phyloP scores from a whole-genome alignment of 2,888 invertebrate species.

The Stictocephala bisonia region DNA sequence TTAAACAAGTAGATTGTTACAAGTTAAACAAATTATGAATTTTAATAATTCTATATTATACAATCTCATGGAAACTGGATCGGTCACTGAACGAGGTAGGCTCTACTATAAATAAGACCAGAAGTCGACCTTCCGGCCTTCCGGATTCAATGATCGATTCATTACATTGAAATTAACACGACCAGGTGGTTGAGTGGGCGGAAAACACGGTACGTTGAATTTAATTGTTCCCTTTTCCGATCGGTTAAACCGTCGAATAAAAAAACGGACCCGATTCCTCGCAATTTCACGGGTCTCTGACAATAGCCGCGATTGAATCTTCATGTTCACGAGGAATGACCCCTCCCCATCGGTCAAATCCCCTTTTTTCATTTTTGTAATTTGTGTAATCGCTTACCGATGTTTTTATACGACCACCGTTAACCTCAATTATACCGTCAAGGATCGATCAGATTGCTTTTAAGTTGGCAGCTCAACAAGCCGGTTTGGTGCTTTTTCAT shows the following conservation, averaged over 20 bases:
- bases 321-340: slow-evolving; percentile 22
- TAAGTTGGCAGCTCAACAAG: too few species aligned
- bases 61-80: too few species aligned
- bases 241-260: slow-evolving; percentile 41
- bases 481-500: too few species aligned
- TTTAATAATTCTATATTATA: too few species aligned
- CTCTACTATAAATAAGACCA: too few species aligned
- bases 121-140: too few species aligned
- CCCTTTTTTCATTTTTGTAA: slow-evolving; percentile 15
- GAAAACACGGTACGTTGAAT: slow-evolving; percentile 17
- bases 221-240: slow-evolving; percentile 44
- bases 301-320: slow-evolving; percentile 37
- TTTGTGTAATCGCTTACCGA: slow-evolving; percentile 25
- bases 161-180: neutral
- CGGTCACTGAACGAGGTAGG: too few species aligned
- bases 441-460: neutral
- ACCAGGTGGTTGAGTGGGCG: neutral
- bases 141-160: neutral
- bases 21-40: too few species aligned
- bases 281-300: slow-evolving; percentile 44
- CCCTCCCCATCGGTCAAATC: slow-evolving; percentile 21
- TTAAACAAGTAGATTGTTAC: too few species aligned
- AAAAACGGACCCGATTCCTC: slow-evolving; percentile 46
- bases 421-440: neutral
- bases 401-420: slow-evolving; percentile 1